Conservation (phyloP, 2,113 vertebrate genomes). For the Okapia johnstoni region DNA sequence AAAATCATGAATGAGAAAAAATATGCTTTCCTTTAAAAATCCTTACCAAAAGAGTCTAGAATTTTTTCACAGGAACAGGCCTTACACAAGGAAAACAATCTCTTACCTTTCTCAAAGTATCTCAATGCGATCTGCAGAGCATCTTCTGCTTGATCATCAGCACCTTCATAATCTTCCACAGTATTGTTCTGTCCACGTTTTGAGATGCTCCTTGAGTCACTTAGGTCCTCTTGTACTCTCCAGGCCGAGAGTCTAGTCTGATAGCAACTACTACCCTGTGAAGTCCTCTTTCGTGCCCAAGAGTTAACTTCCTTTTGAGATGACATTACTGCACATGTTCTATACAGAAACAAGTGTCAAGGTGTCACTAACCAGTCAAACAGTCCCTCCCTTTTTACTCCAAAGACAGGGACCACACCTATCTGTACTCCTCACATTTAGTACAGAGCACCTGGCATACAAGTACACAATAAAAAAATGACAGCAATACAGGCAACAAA, state of each 20-base stretch:
- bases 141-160: conserved; percentile 44
- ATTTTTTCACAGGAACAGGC: background rate
- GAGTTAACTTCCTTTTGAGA: background rate
- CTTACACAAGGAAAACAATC: conserved; percentile 70
- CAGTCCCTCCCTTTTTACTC: background rate
- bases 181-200: background rate
- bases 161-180: background rate
- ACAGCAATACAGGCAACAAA: background rate
- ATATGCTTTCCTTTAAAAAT: background rate
- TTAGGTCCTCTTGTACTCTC: conserved; percentile 32
- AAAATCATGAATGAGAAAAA: background rate
- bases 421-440: background rate
- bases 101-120: conserved; percentile 83
- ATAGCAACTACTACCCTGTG: background rate
- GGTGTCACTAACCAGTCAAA: conserved; percentile 39
- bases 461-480: background rate
- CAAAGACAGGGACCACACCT: background rate
- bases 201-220: background rate
- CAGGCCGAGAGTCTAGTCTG: conserved; percentile 66
- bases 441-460: background rate
- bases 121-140: conserved; percentile 74
- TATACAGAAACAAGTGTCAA: conserved; percentile 40
- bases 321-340: conserved; percentile 65
- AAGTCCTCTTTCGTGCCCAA: background rate
- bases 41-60: background rate